A percentile compares a stretch with the other conserved stretches of the same genome.
phyloP scores from a whole-genome alignment of 2,113 vertebrate genomes.

The Passer domesticus region DNA sequence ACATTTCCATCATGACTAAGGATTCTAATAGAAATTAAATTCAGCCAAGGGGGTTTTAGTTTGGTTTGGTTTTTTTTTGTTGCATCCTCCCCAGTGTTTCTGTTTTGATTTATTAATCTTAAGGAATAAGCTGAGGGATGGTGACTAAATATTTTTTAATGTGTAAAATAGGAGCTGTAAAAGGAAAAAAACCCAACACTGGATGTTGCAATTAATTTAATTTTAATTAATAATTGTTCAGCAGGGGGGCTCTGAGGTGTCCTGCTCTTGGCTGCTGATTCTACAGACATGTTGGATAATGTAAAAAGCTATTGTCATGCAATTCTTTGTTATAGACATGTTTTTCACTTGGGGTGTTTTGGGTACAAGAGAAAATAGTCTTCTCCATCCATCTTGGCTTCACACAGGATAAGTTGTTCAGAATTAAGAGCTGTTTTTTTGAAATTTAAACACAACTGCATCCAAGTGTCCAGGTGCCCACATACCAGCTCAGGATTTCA shows the following conservation, averaged over 20 bases:
- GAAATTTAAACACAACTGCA: background rate
- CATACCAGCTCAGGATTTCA: background rate
- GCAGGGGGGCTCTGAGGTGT: background rate
- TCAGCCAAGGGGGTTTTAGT: background rate
- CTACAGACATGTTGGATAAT: background rate
- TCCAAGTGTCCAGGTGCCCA: background rate
- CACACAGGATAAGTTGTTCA: background rate
- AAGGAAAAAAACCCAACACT: background rate
- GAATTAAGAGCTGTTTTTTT: background rate
- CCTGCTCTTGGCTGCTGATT: background rate
- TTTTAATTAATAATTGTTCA: background rate
- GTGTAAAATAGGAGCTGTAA: background rate
- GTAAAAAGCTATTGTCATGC: background rate
- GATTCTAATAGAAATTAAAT: constrained; percentile 35
- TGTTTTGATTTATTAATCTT: constrained; percentile 42
- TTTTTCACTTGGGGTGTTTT: background rate
- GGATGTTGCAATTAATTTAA: constrained; percentile 3
- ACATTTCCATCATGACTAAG: constrained; percentile 54
- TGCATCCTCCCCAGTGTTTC: background rate
- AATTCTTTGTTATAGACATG: background rate
- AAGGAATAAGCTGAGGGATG: background rate
- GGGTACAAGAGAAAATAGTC: background rate
- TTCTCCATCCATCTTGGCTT: background rate
- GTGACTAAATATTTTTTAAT: background rate
- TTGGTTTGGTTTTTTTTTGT: background rate